Evolutionary conservation across 2,113 vertebrate species (phyloP).

Genomic region (Aldabrachelys gigantea): DNA sequence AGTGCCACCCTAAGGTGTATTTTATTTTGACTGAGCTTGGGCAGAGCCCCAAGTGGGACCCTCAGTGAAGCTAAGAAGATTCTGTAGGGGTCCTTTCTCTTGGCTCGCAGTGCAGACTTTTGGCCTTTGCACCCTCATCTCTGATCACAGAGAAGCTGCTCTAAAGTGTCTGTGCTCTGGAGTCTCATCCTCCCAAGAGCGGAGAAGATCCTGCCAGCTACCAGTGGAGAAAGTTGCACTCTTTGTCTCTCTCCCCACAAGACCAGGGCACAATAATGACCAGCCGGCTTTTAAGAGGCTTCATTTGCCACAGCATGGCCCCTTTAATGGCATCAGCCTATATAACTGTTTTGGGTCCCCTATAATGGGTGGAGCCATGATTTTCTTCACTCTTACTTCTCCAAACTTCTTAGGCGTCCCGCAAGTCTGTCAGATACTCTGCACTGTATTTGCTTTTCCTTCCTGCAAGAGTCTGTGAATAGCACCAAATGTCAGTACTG

Average conservation of each 20-base stretch:
- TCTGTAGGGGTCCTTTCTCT: background rate
- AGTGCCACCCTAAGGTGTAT: background rate
- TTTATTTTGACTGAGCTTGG: background rate
- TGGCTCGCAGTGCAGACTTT: background rate
- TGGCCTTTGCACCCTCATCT: background rate
- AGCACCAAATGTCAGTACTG: background rate
- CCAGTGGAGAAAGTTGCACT: background rate
- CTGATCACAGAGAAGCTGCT: accelerated
- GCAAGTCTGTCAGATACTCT: background rate
- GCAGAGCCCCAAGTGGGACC: background rate
- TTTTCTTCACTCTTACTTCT: background rate
- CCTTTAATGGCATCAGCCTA: background rate
- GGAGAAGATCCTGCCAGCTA: background rate
- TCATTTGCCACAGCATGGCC: accelerated
- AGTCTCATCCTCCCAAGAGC: background rate
- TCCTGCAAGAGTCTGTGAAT: background rate
- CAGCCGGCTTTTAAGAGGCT: accelerated
- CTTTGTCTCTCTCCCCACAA: background rate
- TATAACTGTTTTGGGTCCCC: background rate
- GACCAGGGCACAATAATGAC: background rate
- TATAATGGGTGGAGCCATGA: background rate
- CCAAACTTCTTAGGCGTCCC: background rate
- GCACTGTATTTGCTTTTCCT: background rate
- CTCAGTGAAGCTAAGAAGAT: background rate
- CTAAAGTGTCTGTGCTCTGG: accelerated